Base-by-base conservation (phyloP, 2,888 invertebrate genomes). In the Lasioglossum leucozonium region DNA sequence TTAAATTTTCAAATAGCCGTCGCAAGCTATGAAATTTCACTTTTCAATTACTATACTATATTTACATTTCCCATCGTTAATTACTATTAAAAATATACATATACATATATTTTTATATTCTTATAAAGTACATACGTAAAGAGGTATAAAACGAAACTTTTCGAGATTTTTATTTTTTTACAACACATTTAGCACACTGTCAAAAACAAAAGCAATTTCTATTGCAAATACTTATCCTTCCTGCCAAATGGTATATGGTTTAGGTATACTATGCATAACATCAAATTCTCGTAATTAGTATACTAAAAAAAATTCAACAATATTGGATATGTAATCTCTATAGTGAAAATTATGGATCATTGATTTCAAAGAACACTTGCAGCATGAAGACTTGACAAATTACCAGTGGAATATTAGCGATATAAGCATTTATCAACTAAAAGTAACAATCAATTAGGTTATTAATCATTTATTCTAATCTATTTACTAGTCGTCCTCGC, bases 131-230 rank as follows among this genome's bases (percentile, higher is more conserved):
- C 16, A 62, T 18, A 18, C 8, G 16, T 8, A 62, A 62, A 18
- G 3, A 30, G 16, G 5, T 22, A 72, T 44, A 8, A 10, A 44
- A 58, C n/a, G 58, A 13, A 30, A 40, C 26, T 77, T 44, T 51
- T 18, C 22, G 26, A 37, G 22, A 55, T 13, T 34, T 81, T 55
- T 42, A 26, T 8, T 75, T 47, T 71, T 84, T 77, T 34, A 37
- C 51, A 80, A 81, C 40, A 78, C 8, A 78, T 80, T 18, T 51
- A 37, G 37, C 30, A 55, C 40, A 69, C 18, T 34, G 30, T 18
- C 55, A 44, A 81, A 90, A 91, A 91, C 88, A 90, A 90, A 90
- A 82, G 83, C 84, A 75, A 6, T 37, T 65, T 26, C 26, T 67
- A n/a, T 72, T 51, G 69, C 30, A 44, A 72, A 51, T 77, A 73